Percentiles rank a stretch among this genome's conserved stretches.
These are phyloP conservation scores for Oceanodroma tethys DNA, from an alignment of 2,113 vertebrate genomes.

Conservation along the genomic window DNA sequence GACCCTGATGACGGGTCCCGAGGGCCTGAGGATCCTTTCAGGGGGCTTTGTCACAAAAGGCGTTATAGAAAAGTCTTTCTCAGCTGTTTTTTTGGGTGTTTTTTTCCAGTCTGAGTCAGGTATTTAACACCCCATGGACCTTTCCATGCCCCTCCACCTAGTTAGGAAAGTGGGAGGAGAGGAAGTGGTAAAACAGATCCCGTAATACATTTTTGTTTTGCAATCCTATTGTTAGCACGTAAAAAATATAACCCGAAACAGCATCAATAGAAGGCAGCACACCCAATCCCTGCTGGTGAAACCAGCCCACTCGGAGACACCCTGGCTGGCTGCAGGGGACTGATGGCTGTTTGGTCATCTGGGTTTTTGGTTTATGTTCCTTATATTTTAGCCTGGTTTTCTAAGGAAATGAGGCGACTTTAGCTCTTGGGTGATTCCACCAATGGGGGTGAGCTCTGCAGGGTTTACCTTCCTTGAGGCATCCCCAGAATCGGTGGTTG, in stretches of 20 bases:
- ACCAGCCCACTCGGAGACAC: not conserved
- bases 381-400: not conserved
- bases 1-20: not conserved
- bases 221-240: not conserved
- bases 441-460: not conserved
- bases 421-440: not conserved
- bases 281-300: not conserved
- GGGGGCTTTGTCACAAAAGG: not conserved
- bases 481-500: fast-evolving
- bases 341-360: not conserved
- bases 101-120: not conserved
- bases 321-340: not conserved
- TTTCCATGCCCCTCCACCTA: not conserved
- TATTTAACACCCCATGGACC: not conserved
- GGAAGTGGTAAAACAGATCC: not conserved
- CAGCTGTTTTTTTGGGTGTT: not conserved
- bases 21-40: not conserved
- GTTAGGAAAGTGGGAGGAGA: not conserved
- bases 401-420: not conserved
- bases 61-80: not conserved
- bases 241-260: not conserved
- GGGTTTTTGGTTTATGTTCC: not conserved
- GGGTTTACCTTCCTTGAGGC: not conserved
- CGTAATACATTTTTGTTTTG: not conserved
- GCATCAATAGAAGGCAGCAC: not conserved